Evolutionary conservation across 2,888 invertebrate genomes (phyloP), one percentile per base, ranked within the genome.

Genomic region (Clitarchus hookeri): DNA sequence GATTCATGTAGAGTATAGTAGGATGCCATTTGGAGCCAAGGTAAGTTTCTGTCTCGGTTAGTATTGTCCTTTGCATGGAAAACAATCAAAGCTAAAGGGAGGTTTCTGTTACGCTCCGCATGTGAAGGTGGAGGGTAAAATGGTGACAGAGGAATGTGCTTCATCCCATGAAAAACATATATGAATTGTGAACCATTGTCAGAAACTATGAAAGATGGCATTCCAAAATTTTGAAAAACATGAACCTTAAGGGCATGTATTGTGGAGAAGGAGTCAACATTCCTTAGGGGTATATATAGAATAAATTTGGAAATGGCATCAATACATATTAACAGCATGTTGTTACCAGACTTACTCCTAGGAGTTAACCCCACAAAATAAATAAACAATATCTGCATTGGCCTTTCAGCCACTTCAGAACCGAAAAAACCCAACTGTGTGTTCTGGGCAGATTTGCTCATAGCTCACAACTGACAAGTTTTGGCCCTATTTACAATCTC

Each of bases 51-150:
- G 6, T 80, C 80, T 25, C 80, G n/a, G 6, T 23, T 65, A 16
- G 65, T 19, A 13, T 65, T 8, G 19, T 65, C 65, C 23, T 65
- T 65, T 4, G 27, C 16, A 36, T 80, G 80, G 36, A 80, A 80
- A 12, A 11, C 27, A 26, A 26, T 80, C 19, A 80, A 80, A 4
- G 25, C 80, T 11, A 19, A 36, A 26, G 8, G 12, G 19, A 80
- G 80, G 80, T 80, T 80, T 16, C 80, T 9, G 19, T 80, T 80
- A 19, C 26, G 9, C n/a, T 80, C 27, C 26, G 36, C 80, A 36
- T 80, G 80, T 19, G 27, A 80, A 80, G 80, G 80, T 19, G 26
- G 26, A 36, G 44, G 84, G 23, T 84, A 26, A 44, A 44, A 84
- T 13, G 27, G 80, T 11, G 27, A 36, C 8, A 44, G 11, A 23